Base-by-base conservation (phyloP, 2,113 vertebrate species). In the Mola mola region DNA sequence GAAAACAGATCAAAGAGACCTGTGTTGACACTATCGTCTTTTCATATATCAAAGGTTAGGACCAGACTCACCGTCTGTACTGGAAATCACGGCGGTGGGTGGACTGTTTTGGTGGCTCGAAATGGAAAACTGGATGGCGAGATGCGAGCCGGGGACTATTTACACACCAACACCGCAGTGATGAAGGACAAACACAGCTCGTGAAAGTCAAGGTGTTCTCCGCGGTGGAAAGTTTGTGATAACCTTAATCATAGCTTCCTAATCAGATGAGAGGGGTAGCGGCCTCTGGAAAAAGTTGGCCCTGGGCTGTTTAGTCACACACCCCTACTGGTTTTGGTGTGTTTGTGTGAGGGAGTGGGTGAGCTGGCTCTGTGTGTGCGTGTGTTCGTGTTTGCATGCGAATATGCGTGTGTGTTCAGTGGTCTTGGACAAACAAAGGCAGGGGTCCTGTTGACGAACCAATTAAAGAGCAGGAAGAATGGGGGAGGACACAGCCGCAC, bases 141-240 rank as follows among this genome's bases (percentile, higher is more conserved):
- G 33, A 71, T 62, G 50, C 16, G 2, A 68, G 70, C 38, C 37
- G 31, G 28, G 28, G 26, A 55, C 51, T 80, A 69, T 86, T 85
- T 85, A 81, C 78, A 82, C 81, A 76, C 51, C 55, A 60, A 61
- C 67, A 53, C 37, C 2, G 38, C 29, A 29, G 29, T 41, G 53
- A 41, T 40, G 59, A 57, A 86, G 79, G 83, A 82, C 89, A 88
- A 90, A 85, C 66, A 69, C 33, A 6, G 52, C 66, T 60, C 43
- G 11, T 68, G 42, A 87, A 84, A 81, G 88, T 89, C 87, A 87
- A 89, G 86, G 86, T 88, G 87, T 86, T 86, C 77, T 63, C 20
- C 31, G 37, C 50, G 13, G 52, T 86, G 91, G 88, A 91, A 90
- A 89, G 79, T 83, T 78, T 67, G 64, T 19, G 81, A 91, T 90